Evolutionary conservation across 2,113 vertebrate genomes (phyloP), one percentile per base, ranked within the genome.

Genomic region (Ptilorrhoa leucosticta): DNA sequence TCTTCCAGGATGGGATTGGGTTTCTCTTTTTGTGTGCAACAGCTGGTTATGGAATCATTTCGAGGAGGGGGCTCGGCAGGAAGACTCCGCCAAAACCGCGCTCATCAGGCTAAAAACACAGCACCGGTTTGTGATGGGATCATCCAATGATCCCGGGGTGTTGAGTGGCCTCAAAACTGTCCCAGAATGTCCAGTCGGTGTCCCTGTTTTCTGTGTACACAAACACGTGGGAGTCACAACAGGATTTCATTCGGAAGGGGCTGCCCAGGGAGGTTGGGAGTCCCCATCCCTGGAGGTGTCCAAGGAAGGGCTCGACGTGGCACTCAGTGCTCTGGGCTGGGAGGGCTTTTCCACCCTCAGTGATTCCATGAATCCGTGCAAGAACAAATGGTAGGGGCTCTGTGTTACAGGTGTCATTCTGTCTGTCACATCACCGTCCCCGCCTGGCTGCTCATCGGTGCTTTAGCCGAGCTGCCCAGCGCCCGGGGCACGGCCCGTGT

Each of bases 311-410:
- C 73, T 39, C 73, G 84, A 23, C 0, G 57, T 64, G 75, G 14
- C 75, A 21, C 65, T 30, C 11, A 4, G 48, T 3, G 53, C 53
- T 73, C 71, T 45, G 71, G 40, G 71, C 70, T 61, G 54, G n/a
- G 16, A 26, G 21, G 21, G 63, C n/a, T 61, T 47, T 31, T 13
- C 54, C 63, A 69, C 0, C 47, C 61, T 13, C 47, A 1, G 11
- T 0, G 16, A 60, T n/a, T 1, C 77, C 39, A 12, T 1, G 6
- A n/a, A 12, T 2, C 53, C 4, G 0, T 4, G 54, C 6, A 2
- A 20, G 21, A 63, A 20, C 42, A 33, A 4, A 3, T 0, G 2
- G 11, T 0, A 17, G 33, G 21, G 27, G 31, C 23, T 75, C n/a
- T 42, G 50, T 15, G 45, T 66, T 10, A 3, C 47, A 40, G 35